Evolutionary conservation across 1,140 invertebrate genomes (phyloP), one percentile per base, ranked within the genome.

Genomic region (Argopecten irradians): DNA sequence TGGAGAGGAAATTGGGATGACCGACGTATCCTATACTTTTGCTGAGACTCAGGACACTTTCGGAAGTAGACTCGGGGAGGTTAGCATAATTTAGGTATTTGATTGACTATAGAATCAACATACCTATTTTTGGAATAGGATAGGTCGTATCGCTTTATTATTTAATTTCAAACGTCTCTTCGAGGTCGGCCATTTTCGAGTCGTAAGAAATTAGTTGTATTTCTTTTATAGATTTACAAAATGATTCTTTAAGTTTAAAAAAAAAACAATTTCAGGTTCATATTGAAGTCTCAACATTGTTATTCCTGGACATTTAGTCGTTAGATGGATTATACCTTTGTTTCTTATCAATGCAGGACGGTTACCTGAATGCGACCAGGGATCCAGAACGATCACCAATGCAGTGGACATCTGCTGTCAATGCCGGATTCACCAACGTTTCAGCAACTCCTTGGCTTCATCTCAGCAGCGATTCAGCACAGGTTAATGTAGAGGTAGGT

Each of bases 361-460:
- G 55, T 28, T 71, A 71, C 28, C 22, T 7, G 96, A 95, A 86
- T 94, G 96, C 83, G 1, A 96, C 96, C 14, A 95, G 97, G 14
- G 97, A 98, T 95, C 97, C 97, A 0, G 95, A 93, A 33, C 96
- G 97, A 9, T 97, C 97, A 0, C 97, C 97, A 0, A 97, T 97
- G 94, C 97, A 97, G 91, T 98, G 97, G 97, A 96, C 96, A 88
- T 91, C 93, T 34, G 91, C 92, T 0, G 89, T n/a, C 1, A 96
- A 96, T 93, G 97, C 97, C 16, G 97, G 97, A 9, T 92, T 94
- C 89, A 92, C 90, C 32, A 96, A 94, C 0, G 22, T 28, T 28
- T 71, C 55, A 8, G 55, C 13, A 1, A n/a, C 14, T 16, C 55
- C 55, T 5, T 71, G 55, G 55, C 55, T 71, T 5, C 55, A 71